A percentile compares a stretch with the other conserved stretches of the same genome.
Evolutionary conservation across 2,113 vertebrate genomes (phyloP).

Genomic region (Stomatorhinus ivindoensis): DNA sequence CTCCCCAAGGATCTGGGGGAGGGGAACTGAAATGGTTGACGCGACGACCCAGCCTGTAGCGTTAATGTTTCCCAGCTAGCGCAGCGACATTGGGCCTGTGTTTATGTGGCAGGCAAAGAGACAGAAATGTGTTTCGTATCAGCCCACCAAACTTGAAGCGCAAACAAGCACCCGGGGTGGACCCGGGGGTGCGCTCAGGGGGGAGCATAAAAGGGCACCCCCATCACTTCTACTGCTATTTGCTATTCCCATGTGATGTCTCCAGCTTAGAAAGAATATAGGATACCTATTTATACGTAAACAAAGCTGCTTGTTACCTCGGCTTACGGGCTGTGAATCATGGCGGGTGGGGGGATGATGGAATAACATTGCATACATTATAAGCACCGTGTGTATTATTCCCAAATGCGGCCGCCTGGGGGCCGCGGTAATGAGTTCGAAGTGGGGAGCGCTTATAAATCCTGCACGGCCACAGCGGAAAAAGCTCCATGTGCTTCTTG

Average conservation of each 20-base stretch:
- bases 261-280: not conserved
- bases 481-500: not conserved
- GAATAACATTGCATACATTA: not conserved
- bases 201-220: not conserved
- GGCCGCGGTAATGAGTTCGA: not conserved
- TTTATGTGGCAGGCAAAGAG: not conserved
- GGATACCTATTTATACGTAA: not conserved
- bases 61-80: not conserved
- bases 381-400: not conserved
- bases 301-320: not conserved
- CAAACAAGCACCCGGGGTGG: not conserved
- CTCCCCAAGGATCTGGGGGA: not conserved
- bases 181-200: not conserved
- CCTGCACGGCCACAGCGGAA: not conserved
- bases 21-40: not conserved
- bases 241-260: not conserved
- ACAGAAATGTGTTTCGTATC: not conserved
- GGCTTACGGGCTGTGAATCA: not conserved
- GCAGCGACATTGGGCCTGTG: not conserved
- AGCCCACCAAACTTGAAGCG: too few species aligned
- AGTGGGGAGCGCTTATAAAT: not conserved
- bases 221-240: not conserved
- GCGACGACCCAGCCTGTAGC: not conserved
- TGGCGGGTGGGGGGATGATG: not conserved
- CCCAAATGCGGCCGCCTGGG: not conserved